Evolutionary conservation across 2,797 vertebrate genomes (phyloP), one percentile per base, ranked within the genome.

Genomic region (Nannoperca obscura): DNA sequence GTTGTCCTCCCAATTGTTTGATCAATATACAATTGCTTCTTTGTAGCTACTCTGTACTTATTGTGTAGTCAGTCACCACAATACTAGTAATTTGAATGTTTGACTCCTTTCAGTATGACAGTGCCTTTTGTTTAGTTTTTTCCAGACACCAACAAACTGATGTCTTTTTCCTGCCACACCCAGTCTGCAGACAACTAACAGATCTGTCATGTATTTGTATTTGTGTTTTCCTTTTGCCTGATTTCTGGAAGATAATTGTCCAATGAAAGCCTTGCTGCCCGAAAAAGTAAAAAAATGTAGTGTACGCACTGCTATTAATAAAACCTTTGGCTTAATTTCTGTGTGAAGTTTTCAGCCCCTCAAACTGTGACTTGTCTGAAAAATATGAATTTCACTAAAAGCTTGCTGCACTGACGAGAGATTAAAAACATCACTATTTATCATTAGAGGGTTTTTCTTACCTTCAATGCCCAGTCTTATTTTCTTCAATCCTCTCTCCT

Each of bases 401-500:
- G 8, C 8, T 34, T 0, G 1, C 19, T 32, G 3, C 13, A 17
- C 15, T 54, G 44, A 76, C 3, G 20, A 27, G 0, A 55, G 32
- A 58, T 34, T 17, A 44, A 75, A 73, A 24, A 34, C 54, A 54
- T 47, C 2, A 17, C 5, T 27, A 2, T 63, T 38, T 13, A 10
- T 22, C 5, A 46, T 4, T 27, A 19, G 11, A 63, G 34, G 34
- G 7, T 61, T 62, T 15, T 63, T 57, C 94, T 95, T 95, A 99
- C 98, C 98, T 98, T 99, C 98, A 78, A 99, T 99, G 81, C 98
- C 98, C 87, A 99, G 89, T 78, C 98, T 91, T 86, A 99, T 99
- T 94, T 99, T 99, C 95, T 99, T 99, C 79, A 99, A 95, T 78
- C 98, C 98, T 76, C 98, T 91, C 68, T 99, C 98, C 92, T 99